These are phyloP conservation scores for Himantopus leucocephalus DNA, from an alignment of 2,113 vertebrate species.

Conservation along the genomic window DNA sequence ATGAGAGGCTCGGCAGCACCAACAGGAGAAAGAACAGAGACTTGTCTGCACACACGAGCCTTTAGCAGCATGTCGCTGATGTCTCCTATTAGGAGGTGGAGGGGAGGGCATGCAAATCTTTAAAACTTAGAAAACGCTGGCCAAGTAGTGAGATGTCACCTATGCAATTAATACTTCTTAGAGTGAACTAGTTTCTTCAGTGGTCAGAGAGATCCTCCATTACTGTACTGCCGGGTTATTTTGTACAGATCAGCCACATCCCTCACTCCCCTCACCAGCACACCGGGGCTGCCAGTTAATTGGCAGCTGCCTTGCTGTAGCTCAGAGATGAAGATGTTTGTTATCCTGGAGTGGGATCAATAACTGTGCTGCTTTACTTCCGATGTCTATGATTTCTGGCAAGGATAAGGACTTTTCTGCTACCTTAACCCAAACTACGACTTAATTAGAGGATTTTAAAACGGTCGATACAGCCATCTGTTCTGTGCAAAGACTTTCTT, in stretches of 20 bases:
- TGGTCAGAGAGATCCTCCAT: neutral
- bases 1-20: neutral
- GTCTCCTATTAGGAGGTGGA: neutral
- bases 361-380: neutral
- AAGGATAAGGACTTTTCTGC: neutral
- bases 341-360: neutral
- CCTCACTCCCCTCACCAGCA: neutral
- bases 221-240: neutral
- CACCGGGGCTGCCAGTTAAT: neutral
- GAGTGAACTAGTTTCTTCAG: neutral
- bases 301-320: neutral
- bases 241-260: neutral
- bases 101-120: neutral
- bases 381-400: neutral
- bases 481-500: neutral
- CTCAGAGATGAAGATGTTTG: neutral
- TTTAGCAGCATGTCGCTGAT: neutral
- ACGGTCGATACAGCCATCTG: neutral
- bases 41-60: neutral
- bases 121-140: neutral
- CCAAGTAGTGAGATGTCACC: neutral
- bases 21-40: neutral
- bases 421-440: neutral
- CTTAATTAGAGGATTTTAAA: constrained; percentile 30
- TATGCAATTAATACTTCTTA: neutral